phyloP scores from a whole-genome alignment of 2,113 vertebrate genomes.

The Ifrita kowaldi region DNA sequence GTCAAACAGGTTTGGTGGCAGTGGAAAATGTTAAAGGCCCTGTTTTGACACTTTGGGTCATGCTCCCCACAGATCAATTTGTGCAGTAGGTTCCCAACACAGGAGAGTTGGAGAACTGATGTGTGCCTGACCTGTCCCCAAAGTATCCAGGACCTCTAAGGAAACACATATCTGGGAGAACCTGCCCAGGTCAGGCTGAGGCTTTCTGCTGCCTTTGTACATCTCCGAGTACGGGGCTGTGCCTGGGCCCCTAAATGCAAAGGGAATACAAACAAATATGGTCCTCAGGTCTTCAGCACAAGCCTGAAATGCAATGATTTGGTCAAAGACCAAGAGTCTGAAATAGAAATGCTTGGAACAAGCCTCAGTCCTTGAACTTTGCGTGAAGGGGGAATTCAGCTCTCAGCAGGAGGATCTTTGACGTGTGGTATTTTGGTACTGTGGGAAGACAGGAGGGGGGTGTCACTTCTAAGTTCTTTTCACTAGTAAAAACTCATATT shows the following conservation, averaged over 20 bases:
- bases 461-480: not conserved
- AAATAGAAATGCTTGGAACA: conserved; percentile 43
- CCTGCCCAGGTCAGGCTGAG: not conserved
- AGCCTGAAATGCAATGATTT: not conserved
- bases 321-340: conserved; percentile 46
- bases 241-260: not conserved
- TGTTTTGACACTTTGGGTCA: conserved; percentile 50
- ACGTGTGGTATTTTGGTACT: conserved; percentile 20
- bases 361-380: not conserved
- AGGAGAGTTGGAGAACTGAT: not conserved
- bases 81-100: not conserved
- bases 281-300: not conserved
- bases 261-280: not conserved
- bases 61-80: conserved; percentile 1
- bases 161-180: not conserved
- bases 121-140: not conserved
- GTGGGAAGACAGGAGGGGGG: not conserved
- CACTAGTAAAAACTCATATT: not conserved
- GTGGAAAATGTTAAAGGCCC: conserved; percentile 60
- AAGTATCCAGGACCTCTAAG: not conserved
- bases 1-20: conserved; percentile 73
- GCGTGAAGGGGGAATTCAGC: conserved; percentile 9
- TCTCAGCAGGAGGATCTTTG: conserved; percentile 27
- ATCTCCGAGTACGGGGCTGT: not conserved
- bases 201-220: not conserved